Evolutionary conservation across 1,140 invertebrate species (phyloP).

Genomic region (Monochamus saltuarius): DNA sequence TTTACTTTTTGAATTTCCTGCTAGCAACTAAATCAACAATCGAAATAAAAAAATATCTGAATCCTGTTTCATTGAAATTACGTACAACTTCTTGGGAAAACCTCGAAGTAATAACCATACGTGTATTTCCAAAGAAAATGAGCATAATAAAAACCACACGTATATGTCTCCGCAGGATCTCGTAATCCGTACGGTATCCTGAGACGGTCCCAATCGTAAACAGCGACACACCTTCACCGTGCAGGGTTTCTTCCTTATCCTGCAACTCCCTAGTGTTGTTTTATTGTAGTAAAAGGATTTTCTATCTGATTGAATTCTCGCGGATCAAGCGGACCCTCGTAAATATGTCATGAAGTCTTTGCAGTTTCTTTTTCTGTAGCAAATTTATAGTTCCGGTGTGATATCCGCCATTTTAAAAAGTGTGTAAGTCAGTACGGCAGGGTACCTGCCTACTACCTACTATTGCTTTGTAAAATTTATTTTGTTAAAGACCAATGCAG

Average conservation of each 20-base stretch:
- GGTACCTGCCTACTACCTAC: no score
- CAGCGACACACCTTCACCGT: constrained; percentile 6
- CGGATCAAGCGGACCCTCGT: constrained; percentile 21
- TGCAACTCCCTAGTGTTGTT: constrained; percentile 9
- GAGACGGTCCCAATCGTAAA: constrained; percentile 17
- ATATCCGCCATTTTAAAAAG: not conserved
- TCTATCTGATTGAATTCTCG: constrained; percentile 27
- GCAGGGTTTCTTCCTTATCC: constrained; percentile 5
- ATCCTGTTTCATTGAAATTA: no score
- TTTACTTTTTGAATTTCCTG: no score
- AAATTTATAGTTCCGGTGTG: not conserved
- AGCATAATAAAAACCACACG: not conserved
- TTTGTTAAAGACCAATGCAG: no score
- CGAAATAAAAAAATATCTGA: no score
- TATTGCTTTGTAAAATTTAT: no score
- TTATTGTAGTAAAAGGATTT: constrained; percentile 28
- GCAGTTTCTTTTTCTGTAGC: no score
- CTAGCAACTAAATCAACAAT: no score
- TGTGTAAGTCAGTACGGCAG: not conserved
- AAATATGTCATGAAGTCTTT: constrained; percentile 19
- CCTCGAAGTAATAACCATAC: constrained; percentile 1
- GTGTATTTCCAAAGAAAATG: constrained; percentile 2
- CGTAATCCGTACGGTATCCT: not conserved
- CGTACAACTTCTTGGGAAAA: not conserved
- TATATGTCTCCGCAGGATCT: constrained; percentile 4